Evolutionary conservation across 2,888 invertebrate species (phyloP).

Genomic region (Allolobophora icterica): DNA sequence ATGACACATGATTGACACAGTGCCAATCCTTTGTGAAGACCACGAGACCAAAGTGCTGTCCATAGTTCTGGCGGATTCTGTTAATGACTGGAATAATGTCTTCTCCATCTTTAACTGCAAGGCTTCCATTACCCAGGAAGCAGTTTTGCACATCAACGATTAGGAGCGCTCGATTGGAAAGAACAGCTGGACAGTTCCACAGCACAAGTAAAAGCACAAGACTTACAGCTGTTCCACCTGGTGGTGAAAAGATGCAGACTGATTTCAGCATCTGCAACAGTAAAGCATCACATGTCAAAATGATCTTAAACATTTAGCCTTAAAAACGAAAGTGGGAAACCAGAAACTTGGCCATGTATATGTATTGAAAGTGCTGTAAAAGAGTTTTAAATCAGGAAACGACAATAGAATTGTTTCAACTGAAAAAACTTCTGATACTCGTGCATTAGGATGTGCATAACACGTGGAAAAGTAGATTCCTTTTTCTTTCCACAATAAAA

Average conservation of each 20-base stretch:
- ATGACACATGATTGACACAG: constrained; percentile 57
- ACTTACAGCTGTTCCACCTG: not conserved
- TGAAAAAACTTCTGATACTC: not conserved
- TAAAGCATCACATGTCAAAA: not conserved
- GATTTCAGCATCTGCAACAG: not conserved
- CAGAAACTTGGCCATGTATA: not conserved
- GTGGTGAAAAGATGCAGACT: not conserved
- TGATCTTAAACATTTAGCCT: not conserved
- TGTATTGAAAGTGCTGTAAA: not conserved
- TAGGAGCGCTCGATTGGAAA: constrained; percentile 50
- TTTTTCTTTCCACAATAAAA: not conserved
- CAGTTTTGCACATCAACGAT: constrained; percentile 60
- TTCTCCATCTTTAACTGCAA: constrained; percentile 52
- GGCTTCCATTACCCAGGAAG: constrained; percentile 55
- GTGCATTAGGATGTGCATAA: not conserved
- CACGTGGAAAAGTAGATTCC: not conserved
- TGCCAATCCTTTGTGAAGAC: constrained; percentile 60
- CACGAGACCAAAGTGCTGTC: constrained; percentile 50
- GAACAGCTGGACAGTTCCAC: not conserved
- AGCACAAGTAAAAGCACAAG: not conserved
- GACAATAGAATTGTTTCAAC: not conserved
- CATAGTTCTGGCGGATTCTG: constrained; percentile 50
- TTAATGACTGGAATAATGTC: constrained; percentile 55
- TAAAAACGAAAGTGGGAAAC: not conserved
- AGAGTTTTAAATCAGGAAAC: no score